These are phyloP conservation scores for Campylomormyrus numenius DNA, from an alignment of 2,113 vertebrate species.

Conservation along the genomic window DNA sequence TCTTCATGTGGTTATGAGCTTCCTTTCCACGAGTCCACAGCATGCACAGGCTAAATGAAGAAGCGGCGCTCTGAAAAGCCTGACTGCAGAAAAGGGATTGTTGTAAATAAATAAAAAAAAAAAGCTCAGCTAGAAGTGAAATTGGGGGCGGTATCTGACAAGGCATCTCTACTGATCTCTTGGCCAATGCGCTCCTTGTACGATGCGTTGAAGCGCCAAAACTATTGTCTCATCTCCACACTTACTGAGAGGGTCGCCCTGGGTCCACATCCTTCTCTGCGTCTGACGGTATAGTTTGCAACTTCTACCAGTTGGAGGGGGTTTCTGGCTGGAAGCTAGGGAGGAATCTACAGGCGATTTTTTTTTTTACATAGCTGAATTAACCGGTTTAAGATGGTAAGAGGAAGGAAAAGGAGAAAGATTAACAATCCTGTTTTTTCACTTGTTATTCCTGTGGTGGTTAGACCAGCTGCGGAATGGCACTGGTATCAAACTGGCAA, in stretches of 20 bases:
- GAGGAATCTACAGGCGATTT: not conserved
- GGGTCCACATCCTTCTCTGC: not conserved
- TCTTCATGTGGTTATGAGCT: constrained; percentile 3
- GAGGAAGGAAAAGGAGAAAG: not conserved
- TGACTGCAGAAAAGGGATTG: not conserved
- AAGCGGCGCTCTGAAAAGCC: not conserved
- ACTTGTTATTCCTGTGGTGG: not conserved
- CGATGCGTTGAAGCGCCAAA: not conserved
- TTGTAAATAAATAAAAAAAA: not conserved
- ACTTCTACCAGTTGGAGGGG: not conserved
- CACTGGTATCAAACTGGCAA: not conserved
- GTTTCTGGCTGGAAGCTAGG: not conserved
- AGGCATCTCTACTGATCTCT: not conserved
- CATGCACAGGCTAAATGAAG: not conserved
- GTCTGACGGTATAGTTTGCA: not conserved
- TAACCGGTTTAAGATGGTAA: not conserved
- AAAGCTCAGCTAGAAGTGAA: not conserved
- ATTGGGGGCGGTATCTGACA: not conserved
- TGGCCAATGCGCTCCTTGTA: not conserved
- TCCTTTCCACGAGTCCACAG: not conserved
- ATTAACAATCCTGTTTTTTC: not conserved
- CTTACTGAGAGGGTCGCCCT: not conserved
- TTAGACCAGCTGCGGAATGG: not conserved
- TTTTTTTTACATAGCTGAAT: not conserved
- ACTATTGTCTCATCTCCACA: not conserved